phyloP scores from a whole-genome alignment of 53 echinoderm and acorn worm genomes.

The Apostichopus leukothele region DNA sequence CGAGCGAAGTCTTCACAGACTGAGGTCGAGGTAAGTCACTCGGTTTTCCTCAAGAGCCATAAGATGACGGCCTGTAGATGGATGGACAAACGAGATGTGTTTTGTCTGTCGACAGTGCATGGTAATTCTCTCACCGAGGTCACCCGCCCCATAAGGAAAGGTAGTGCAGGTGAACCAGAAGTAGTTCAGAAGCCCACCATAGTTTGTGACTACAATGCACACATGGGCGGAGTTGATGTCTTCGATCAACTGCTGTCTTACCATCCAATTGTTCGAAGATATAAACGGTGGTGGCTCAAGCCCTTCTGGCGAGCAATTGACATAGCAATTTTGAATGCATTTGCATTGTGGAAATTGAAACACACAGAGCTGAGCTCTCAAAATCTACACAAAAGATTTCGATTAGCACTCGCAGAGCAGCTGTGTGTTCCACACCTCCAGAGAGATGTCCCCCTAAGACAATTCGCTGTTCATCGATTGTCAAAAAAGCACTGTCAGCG shows the following conservation, averaged over 20 bases:
- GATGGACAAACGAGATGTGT: constrained; percentile 41
- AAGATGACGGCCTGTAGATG: constrained; percentile 41
- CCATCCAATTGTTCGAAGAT: constrained; percentile 1
- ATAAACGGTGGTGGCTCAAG: constrained; percentile 30
- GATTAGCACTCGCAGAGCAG: neutral
- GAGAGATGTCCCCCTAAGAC: neutral
- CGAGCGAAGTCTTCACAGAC: neutral
- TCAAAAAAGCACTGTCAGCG: too few relatives aligned
- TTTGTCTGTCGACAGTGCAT: constrained; percentile 21
- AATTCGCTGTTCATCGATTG: too few relatives aligned
- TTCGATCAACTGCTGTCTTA: constrained; percentile 27
- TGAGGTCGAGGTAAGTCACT: constrained; percentile 5
- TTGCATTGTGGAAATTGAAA: constrained; percentile 37
- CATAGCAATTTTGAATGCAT: constrained; percentile 25
- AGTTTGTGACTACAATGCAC: constrained; percentile 5
- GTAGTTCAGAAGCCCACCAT: constrained; percentile 6
- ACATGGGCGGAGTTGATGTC: constrained; percentile 15
- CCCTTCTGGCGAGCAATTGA: constrained; percentile 11
- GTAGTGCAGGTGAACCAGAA: neutral
- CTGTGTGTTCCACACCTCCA: neutral
- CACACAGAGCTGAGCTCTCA: neutral
- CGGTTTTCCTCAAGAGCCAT: constrained; percentile 26
- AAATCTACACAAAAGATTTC: neutral
- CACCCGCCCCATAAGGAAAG: neutral
- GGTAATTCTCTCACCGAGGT: constrained; percentile 5